Percentiles rank a stretch among this genome's conserved stretches.
phyloP scores from a whole-genome alignment of 2,113 vertebrate genomes.

The Lampris megalopsis region DNA sequence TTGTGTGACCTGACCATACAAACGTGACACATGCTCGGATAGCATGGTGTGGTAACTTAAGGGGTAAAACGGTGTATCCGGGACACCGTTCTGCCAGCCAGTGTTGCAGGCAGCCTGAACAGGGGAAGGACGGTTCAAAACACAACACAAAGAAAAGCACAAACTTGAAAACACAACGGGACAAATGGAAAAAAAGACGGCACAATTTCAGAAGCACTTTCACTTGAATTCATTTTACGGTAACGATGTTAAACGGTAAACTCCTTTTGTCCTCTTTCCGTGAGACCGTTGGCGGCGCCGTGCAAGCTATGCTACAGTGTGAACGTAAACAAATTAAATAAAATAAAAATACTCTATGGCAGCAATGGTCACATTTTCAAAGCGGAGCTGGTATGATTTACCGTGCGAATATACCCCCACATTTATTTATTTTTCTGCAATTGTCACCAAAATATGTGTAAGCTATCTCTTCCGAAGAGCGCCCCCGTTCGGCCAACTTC shows the following conservation, averaged over 20 bases:
- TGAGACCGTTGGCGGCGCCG: constrained; percentile 8
- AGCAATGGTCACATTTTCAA: too few relatives aligned
- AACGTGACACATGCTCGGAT: not conserved
- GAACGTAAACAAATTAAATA: not conserved
- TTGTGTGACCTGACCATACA: not conserved
- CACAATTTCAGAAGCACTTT: constrained; percentile 49
- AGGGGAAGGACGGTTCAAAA: not conserved
- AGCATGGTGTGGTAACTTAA: not conserved
- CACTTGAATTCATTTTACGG: not conserved
- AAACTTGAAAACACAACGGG: constrained; percentile 3
- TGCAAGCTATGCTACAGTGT: constrained; percentile 30
- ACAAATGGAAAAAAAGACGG: not conserved
- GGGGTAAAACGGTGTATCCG: constrained; percentile 19
- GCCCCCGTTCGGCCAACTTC: not conserved
- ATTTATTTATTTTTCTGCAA: not conserved
- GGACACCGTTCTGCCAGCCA: constrained; percentile 35
- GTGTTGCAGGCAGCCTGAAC: not conserved
- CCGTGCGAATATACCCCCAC: too few relatives aligned
- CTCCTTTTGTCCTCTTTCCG: not conserved
- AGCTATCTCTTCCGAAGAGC: not conserved
- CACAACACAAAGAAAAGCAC: not conserved
- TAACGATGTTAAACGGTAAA: not conserved
- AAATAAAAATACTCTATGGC: too few relatives aligned
- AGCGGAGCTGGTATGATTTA: too few relatives aligned
- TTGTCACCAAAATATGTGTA: not conserved